Percentiles rank a stretch among this genome's conserved stretches.
Conservation (phyloP, 2,797 vertebrate species). For the Knipowitschia caucasica region DNA sequence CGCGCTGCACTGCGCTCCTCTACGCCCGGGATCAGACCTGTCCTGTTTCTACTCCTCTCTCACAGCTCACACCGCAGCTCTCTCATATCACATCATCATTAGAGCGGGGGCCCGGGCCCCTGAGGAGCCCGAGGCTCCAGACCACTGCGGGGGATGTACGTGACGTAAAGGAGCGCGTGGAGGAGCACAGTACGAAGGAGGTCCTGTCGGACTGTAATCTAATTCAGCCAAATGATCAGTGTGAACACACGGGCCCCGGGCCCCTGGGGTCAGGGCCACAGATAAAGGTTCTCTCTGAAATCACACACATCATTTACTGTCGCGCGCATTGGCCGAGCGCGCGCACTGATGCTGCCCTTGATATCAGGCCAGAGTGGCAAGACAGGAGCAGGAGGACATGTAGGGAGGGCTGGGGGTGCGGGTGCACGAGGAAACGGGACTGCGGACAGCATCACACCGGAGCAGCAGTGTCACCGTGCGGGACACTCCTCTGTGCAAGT, state of each 20-base stretch:
- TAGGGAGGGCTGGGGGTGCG: no score
- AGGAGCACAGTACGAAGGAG: neutral
- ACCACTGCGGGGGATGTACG: slow-evolving; percentile 40
- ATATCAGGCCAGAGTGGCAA: slow-evolving; percentile 25
- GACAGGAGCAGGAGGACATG: slow-evolving; percentile 33
- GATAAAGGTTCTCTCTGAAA: slow-evolving; percentile 39
- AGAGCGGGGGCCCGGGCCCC: slow-evolving; percentile 50
- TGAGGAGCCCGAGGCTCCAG: slow-evolving; percentile 40
- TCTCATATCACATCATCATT: slow-evolving; percentile 37
- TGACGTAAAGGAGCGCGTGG: neutral
- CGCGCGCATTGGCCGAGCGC: slow-evolving; percentile 37
- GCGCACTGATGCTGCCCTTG: slow-evolving; percentile 23
- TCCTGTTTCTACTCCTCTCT: neutral
- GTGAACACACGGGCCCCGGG: slow-evolving; percentile 41
- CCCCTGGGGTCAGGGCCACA: slow-evolving; percentile 37
- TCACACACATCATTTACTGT: slow-evolving; percentile 47
- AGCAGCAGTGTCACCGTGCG: no score
- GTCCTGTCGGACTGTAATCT: slow-evolving; percentile 48
- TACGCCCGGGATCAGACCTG: neutral
- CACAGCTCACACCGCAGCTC: neutral
- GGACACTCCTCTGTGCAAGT: no score
- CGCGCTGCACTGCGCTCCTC: slow-evolving; percentile 9
- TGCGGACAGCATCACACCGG: no score
- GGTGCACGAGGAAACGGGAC: no score
- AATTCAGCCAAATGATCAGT: slow-evolving; percentile 51